A percentile compares a stretch with the other conserved stretches of the same genome.
Evolutionary conservation across 2,113 vertebrate genomes (phyloP).

Genomic region (Plestiodon gilberti): DNA sequence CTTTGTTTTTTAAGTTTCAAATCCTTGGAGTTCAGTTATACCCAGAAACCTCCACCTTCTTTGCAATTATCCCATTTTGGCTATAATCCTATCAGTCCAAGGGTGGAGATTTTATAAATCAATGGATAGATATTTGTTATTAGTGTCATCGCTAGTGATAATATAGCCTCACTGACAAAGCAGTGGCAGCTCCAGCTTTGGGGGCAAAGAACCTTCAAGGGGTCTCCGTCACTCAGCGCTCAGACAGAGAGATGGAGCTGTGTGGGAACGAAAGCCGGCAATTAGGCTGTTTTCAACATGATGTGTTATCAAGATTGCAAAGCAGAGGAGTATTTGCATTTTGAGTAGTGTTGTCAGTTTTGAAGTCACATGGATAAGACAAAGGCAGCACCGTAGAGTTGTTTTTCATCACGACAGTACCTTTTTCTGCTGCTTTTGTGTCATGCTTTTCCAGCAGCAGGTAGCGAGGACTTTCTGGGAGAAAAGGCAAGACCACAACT

Average conservation of each 20-base stretch:
- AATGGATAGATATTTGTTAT: no score
- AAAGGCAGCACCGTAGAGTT: no score
- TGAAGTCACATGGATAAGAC: background rate
- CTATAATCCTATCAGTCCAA: no score
- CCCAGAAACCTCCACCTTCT: no score
- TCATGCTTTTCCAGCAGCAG: constrained; percentile 90
- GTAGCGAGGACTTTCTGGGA: constrained; percentile 92
- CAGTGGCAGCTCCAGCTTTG: background rate
- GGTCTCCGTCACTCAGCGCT: background rate
- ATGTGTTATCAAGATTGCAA: background rate
- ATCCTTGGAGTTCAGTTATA: no score
- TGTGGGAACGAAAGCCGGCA: background rate
- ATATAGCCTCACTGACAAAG: background rate
- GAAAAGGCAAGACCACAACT: constrained; percentile 86
- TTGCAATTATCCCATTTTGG: no score
- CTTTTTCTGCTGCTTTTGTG: constrained; percentile 82
- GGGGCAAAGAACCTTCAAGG: background rate
- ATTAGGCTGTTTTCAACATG: background rate
- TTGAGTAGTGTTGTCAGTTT: background rate
- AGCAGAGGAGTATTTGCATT: no score
- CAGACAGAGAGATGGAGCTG: background rate
- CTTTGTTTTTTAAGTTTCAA: no score
- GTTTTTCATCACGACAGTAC: constrained; percentile 66
- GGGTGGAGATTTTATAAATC: no score
- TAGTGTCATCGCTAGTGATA: no score